Evolutionary conservation across 2,113 vertebrate genomes (phyloP), one percentile per base, ranked within the genome.

Genomic region (Brachypodius melanocephalos): DNA sequence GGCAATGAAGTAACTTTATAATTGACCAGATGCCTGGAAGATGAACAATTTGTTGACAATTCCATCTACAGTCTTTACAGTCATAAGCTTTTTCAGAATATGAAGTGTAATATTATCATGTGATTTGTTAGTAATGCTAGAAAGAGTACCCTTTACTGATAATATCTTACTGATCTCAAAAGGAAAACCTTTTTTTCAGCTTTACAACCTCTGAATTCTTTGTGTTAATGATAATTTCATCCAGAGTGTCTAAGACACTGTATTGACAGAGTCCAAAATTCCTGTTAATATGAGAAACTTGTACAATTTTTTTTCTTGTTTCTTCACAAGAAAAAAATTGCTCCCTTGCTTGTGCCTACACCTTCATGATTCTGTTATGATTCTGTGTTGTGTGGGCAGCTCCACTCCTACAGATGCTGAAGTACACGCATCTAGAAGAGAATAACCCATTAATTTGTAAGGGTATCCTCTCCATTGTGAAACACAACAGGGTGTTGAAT

Each of bases 381-480:
- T 69, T 57, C 57, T 92, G 10, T 49, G 22, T 79, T 83, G 71
- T 85, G 89, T 90, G 89, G 93, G 91, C 63, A 91, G 71, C 66
- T 62, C 40, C 73, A 7, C 84, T 92, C 85, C 89, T 79, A 72
- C 85, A 36, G 54, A 62, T 68, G 43, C 73, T 79, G 7, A 88
- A 91, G 66, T 89, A 72, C 73, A 62, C 2, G 1, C 15, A 11
- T 87, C 81, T 85, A 76, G 54, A 86, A 73, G 45, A 69, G 67
- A 94, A 79, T 58, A 91, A 69, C 58, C 80, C 49, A 36, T 73
- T 93, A 69, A 92, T 94, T 88, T 79, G 46, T 96, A 95, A 96
- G 51, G 0, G 0, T 76, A 66, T 79, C 59, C 72, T 77, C 71
- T 88, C 67, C 63, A 45, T 55, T 88, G 81, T 85, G 84, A 79